phyloP scores from a whole-genome alignment of 2,797 vertebrate genomes.

The Coilia nasus region DNA sequence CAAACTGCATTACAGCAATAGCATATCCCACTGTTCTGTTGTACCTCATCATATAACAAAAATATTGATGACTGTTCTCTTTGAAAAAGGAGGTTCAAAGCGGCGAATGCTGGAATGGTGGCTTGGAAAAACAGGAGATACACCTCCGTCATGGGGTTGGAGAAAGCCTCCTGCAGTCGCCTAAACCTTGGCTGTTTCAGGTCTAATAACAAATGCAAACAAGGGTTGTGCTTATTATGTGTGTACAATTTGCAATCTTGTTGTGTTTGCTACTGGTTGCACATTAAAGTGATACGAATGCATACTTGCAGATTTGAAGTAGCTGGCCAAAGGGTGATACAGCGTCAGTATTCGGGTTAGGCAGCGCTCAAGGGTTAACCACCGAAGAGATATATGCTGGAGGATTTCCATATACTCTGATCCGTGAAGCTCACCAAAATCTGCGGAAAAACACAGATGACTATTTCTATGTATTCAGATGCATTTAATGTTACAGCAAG shows the following conservation, averaged over 20 bases:
- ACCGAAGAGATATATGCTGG: conserved; percentile 34
- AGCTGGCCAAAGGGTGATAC: conserved; percentile 45
- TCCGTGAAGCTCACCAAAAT: conserved; percentile 45
- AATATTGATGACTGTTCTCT: conserved; percentile 42
- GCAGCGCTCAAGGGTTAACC: conserved; percentile 42
- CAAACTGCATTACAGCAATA: too few relatives aligned
- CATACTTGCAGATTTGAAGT: conserved; percentile 44
- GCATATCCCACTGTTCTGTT: too few relatives aligned
- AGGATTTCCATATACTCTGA: conserved; percentile 44
- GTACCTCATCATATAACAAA: conserved; percentile 37
- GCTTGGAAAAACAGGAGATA: conserved; percentile 34
- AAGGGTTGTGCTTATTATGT: conserved; percentile 7
- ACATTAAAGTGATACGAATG: too few relatives aligned
- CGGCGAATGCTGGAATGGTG: conserved; percentile 28
- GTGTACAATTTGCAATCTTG: conserved; percentile 28
- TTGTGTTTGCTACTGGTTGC: not conserved
- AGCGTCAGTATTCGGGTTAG: conserved; percentile 39
- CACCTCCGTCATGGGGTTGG: conserved; percentile 30
- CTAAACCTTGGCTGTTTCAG: conserved; percentile 35
- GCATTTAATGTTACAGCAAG: too few relatives aligned
- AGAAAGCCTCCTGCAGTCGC: conserved; percentile 23
- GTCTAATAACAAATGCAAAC: conserved; percentile 20
- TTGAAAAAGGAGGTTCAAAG: conserved; percentile 40
- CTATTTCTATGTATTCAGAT: too few relatives aligned
- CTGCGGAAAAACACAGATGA: conserved; percentile 25